Evolutionary conservation across 2,113 vertebrate species (phyloP).

Genomic region (Lepisosteus osseus): DNA sequence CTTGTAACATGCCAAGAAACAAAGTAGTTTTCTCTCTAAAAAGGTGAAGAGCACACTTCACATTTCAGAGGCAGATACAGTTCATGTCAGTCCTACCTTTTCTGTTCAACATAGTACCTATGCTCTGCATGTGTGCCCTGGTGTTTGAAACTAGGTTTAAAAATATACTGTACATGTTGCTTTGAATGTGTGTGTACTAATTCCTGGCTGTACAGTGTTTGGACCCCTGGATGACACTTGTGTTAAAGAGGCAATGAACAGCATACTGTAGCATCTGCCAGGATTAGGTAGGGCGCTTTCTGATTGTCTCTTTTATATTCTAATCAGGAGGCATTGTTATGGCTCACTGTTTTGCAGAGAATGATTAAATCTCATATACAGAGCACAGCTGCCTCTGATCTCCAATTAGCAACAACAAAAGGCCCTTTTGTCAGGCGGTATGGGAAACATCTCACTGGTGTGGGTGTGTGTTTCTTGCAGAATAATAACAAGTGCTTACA

Average conservation of each 20-base stretch:
- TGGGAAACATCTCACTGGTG: constrained; percentile 49
- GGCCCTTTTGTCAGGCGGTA: constrained; percentile 47
- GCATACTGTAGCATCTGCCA: constrained; percentile 43
- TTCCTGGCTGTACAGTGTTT: not conserved
- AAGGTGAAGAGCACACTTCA: too few species aligned
- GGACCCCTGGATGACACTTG: not conserved
- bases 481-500: constrained; percentile 37
- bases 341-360: constrained; percentile 29
- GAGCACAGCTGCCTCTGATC: constrained; percentile 48
- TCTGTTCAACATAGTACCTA: too few species aligned
- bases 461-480: constrained; percentile 35
- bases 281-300: constrained; percentile 36
- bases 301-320: constrained; percentile 39
- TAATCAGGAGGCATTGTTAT: constrained; percentile 36
- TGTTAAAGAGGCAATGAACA: not conserved
- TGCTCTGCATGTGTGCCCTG: too few species aligned
- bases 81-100: too few species aligned
- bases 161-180: too few species aligned
- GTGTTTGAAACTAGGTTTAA: too few species aligned
- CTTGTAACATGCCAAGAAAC: too few species aligned
- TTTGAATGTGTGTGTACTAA: not conserved
- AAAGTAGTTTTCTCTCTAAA: too few species aligned
- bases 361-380: constrained; percentile 35
- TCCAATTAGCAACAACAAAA: constrained; percentile 43
- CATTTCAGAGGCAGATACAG: too few species aligned